Evolutionary conservation across 2,113 vertebrate genomes (phyloP).

Genomic region (Solea solea): DNA sequence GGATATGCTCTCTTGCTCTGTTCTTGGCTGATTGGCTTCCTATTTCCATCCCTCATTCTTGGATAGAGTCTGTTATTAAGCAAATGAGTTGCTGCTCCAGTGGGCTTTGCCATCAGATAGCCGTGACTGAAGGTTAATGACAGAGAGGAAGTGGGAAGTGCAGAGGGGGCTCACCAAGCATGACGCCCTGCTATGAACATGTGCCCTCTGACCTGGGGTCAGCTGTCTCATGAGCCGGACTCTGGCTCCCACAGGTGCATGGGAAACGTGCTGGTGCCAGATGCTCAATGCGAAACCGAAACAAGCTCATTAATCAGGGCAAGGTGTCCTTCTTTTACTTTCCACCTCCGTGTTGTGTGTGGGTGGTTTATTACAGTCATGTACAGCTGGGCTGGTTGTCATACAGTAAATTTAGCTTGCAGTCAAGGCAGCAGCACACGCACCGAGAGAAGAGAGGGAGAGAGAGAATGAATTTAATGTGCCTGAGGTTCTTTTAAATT

Average conservation of each 20-base stretch:
- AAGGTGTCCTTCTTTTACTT: constrained; percentile 43
- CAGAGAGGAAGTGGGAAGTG: constrained; percentile 31
- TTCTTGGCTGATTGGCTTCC: constrained; percentile 58
- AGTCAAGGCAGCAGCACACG: constrained; percentile 9
- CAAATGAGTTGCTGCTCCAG: constrained; percentile 69
- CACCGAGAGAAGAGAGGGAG: not conserved
- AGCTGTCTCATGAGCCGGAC: not conserved
- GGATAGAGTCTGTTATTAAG: constrained; percentile 65
- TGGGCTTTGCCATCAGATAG: constrained; percentile 70
- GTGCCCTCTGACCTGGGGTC: constrained; percentile 50
- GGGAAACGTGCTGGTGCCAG: constrained; percentile 26
- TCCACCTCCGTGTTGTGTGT: not conserved
- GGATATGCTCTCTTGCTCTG: constrained; percentile 32
- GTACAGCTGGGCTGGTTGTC: constrained; percentile 9
- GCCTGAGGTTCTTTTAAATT: constrained; percentile 31
- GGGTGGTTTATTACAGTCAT: constrained; percentile 30
- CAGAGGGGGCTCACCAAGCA: constrained; percentile 7
- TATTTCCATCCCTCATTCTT: constrained; percentile 41
- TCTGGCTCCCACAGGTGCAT: constrained; percentile 9
- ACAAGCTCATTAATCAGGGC: constrained; percentile 61
- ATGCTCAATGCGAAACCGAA: constrained; percentile 40
- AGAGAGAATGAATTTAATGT: not conserved
- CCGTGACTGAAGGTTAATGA: constrained; percentile 75
- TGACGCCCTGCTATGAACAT: constrained; percentile 49
- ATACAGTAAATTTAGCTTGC: constrained; percentile 25